These are phyloP conservation scores for Diarsia mendica DNA, from an alignment of 2,888 invertebrate genomes.

Conservation along the genomic window DNA sequence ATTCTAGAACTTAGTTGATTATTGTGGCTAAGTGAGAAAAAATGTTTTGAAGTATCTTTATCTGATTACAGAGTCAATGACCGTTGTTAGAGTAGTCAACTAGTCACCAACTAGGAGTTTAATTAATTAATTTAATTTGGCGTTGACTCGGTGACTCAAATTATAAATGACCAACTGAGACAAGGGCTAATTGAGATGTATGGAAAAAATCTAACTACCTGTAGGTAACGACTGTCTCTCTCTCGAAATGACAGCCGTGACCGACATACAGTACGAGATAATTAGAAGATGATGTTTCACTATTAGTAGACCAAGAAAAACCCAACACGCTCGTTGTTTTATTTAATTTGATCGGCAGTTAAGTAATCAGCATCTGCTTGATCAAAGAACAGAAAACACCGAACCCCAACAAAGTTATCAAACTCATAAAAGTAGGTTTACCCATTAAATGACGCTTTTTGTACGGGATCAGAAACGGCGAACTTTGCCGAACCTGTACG, in stretches of 20 bases:
- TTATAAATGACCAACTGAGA: neutral
- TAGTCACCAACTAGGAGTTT: neutral
- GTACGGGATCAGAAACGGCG: neutral
- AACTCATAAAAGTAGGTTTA: constrained; percentile 8
- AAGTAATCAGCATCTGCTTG: neutral
- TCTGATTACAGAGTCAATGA: neutral
- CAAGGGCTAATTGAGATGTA: neutral
- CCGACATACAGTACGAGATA: neutral
- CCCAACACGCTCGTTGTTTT: neutral
- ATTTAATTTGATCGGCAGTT: neutral
- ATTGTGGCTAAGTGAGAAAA: no score
- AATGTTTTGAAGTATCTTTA: neutral
- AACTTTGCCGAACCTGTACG: constrained; percentile 37
- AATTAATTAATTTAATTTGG: neutral
- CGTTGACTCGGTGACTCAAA: neutral
- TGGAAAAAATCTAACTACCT: neutral
- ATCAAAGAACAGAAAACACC: neutral
- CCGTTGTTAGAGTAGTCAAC: neutral
- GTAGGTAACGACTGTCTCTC: neutral
- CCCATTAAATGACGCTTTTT: neutral
- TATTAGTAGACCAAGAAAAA: neutral
- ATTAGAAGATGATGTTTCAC: neutral
- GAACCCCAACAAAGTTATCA: constrained; percentile 22
- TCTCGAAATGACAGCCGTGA: neutral
- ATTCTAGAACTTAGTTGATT: constrained; percentile 5